Percentiles rank a stretch among this genome's conserved stretches.
Conservation (phyloP, 2,113 vertebrate genomes). For the Oryzias woworae region DNA sequence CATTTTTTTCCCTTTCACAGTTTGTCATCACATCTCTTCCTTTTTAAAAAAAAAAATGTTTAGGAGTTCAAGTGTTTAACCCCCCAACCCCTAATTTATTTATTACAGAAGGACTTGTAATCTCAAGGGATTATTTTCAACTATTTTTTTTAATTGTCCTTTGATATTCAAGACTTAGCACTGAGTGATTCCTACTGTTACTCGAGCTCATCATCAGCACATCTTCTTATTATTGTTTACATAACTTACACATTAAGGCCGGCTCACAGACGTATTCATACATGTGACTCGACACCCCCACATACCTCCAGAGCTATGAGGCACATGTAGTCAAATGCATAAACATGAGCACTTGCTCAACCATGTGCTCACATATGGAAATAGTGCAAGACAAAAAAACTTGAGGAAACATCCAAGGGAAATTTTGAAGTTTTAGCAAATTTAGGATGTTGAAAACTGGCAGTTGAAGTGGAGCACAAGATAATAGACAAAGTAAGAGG, state of each 20-base stretch:
- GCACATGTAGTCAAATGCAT: conserved; percentile 35
- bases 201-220: not conserved
- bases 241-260: conserved; percentile 21
- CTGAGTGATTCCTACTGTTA: conserved; percentile 8
- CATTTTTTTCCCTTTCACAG: too few relatives aligned
- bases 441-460: conserved; percentile 17
- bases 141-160: not conserved
- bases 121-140: conserved; percentile 14
- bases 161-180: not conserved
- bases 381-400: not conserved
- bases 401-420: conserved; percentile 13
- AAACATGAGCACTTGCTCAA: conserved; percentile 37
- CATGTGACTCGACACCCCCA: conserved; percentile 39
- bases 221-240: conserved; percentile 7
- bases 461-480: conserved; percentile 18
- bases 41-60: too few relatives aligned
- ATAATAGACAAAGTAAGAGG: conserved; percentile 16
- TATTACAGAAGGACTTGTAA: conserved; percentile 5
- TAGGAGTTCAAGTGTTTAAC: too few relatives aligned
- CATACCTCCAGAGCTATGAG: conserved; percentile 20
- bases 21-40: too few relatives aligned
- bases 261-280: conserved; percentile 14
- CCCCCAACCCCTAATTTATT: not conserved
- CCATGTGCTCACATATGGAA: conserved; percentile 25
- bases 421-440: conserved; percentile 16